Evolutionary conservation across 2,797 vertebrate genomes (phyloP).

Genomic region (Novumbra hubbsi): DNA sequence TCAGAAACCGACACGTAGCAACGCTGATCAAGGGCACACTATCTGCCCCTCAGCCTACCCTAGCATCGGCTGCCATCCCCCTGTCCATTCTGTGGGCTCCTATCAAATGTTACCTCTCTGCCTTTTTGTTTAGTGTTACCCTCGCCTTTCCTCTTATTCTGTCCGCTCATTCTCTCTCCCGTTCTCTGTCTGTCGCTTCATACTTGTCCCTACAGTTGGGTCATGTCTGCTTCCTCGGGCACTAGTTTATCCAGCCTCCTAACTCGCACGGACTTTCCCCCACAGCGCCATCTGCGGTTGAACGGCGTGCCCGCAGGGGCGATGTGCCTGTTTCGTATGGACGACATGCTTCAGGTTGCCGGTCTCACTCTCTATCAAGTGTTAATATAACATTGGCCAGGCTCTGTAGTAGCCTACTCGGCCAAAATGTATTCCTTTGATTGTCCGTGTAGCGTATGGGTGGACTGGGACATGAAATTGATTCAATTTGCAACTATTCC

Average conservation of each 20-base stretch:
- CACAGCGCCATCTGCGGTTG: conserved; percentile 49
- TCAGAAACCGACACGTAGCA: conserved; percentile 51
- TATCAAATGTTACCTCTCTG: conserved; percentile 79
- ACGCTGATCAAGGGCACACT: conserved; percentile 15
- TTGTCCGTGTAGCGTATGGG: neutral
- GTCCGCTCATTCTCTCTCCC: no score
- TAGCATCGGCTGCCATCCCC: conserved; percentile 63
- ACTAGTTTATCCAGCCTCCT: conserved; percentile 67
- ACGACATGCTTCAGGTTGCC: conserved; percentile 37
- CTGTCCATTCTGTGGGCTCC: conserved; percentile 44
- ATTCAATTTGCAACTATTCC: neutral
- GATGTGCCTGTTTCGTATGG: conserved; percentile 23
- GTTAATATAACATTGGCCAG: conserved; percentile 34
- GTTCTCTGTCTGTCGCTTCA: conserved; percentile 26
- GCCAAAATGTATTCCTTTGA: neutral
- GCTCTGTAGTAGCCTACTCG: neutral
- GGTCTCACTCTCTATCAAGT: conserved; percentile 14
- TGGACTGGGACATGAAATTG: no score
- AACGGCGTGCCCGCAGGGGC: conserved; percentile 33
- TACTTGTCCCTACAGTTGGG: conserved; percentile 23
- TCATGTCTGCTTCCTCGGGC: conserved; percentile 60
- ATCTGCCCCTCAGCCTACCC: conserved; percentile 31
- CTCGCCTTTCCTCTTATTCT: conserved; percentile 6
- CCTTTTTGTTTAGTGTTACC: conserved; percentile 47
- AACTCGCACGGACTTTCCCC: conserved; percentile 48